Evolutionary conservation across 2,888 invertebrate species (phyloP), one percentile per base, ranked within the genome.

Genomic region (Heteromyza rotundicornis): DNA sequence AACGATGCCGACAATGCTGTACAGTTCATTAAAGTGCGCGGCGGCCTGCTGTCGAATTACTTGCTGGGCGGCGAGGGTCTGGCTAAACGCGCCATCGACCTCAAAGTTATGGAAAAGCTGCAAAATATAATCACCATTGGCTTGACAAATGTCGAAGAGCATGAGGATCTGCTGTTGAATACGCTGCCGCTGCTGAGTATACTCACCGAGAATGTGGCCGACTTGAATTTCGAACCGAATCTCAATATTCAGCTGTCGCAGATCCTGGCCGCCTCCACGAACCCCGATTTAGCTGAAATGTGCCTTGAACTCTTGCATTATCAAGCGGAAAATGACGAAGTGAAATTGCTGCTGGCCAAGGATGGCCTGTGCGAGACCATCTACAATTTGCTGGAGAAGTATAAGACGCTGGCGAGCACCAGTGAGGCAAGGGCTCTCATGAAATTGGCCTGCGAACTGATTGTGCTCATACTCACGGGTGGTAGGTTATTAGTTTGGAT

Each of bases 381-480:
- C 24, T 89, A 92, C 74, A 85, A 87, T 54, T 85, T 94, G 16
- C 84, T 95, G 35, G 91, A 92, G 77, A 88, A 89, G 71, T 88
- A 90, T 74, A 89, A 86, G 78, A 86, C 83, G 70, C 84, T 87
- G 60, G 86, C 86, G 57, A 89, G 89, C 76, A 89, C 89, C 69
- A 90, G 89, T 67, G 83, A 82, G 65, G 87, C 87, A 17, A 84
- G 89, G 70, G 87, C 89, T 2, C 85, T 92, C 3, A 86, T 93
- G 82, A 94, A 94, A 83, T 87, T 92, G 78, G 92, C 94, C 20
- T 94, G 94, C 75, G 94, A 95, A 81, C 86, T 95, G 35, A 88
- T 95, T 68, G 90, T 95, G 27, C 87, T 92, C 57, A 89, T 95
- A 62, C 84, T 95, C 47, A 94, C 93, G 60, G 95, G 94, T 84